Conservation (phyloP, 1,140 invertebrate species). For the Drosophila funebris region DNA sequence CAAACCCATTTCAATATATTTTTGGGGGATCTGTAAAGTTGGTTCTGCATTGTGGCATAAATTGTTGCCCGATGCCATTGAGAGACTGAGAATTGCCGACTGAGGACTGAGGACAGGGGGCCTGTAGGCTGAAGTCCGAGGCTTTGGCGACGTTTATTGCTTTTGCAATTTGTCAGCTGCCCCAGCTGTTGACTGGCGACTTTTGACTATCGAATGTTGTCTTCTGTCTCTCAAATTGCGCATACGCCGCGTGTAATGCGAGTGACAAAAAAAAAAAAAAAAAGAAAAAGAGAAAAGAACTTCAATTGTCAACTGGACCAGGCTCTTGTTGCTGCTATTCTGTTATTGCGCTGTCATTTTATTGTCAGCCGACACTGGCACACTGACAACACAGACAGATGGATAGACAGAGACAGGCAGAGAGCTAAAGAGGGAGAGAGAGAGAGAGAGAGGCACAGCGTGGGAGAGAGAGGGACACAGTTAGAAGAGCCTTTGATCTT, state of each 20-base stretch:
- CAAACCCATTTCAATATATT: slow-evolving; percentile 74
- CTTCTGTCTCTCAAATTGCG: slow-evolving; percentile 49
- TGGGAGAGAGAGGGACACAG: neutral
- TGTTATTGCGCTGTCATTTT: slow-evolving; percentile 74
- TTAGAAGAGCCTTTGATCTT: slow-evolving; percentile 58
- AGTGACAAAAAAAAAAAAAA: slow-evolving; percentile 43
- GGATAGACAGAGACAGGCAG: neutral
- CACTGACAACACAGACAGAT: slow-evolving; percentile 8
- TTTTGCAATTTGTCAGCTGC: slow-evolving; percentile 48
- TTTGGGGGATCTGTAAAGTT: slow-evolving; percentile 33
- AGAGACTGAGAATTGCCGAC: neutral
- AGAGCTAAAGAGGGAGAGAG: neutral
- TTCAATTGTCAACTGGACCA: slow-evolving; percentile 59
- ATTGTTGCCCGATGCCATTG: slow-evolving; percentile 15
- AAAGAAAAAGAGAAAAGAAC: slow-evolving; percentile 17
- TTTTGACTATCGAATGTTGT: slow-evolving; percentile 8
- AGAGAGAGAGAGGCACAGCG: neutral
- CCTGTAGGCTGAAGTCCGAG: neutral
- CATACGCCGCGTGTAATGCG: slow-evolving; percentile 61
- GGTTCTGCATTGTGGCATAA: slow-evolving; percentile 29
- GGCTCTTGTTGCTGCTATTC: slow-evolving; percentile 36
- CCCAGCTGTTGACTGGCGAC: slow-evolving; percentile 30
- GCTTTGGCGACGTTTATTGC: slow-evolving; percentile 58
- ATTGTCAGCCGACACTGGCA: slow-evolving; percentile 44
- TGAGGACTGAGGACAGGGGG: neutral